Evolutionary conservation across 2,113 vertebrate genomes (phyloP).

Genomic region (Noctilio leporinus): DNA sequence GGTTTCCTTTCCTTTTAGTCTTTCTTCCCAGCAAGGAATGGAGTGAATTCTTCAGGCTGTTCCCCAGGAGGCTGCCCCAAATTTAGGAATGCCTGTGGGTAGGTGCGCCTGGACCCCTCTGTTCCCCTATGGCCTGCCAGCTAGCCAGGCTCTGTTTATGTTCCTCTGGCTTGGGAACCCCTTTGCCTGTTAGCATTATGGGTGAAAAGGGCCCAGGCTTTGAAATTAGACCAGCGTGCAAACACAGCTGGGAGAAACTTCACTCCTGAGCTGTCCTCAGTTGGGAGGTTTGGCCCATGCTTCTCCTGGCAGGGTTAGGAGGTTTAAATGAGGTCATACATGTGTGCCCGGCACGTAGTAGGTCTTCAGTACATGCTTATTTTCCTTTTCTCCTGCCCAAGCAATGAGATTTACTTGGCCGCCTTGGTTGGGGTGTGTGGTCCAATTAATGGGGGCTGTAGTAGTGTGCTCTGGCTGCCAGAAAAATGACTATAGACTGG

Average conservation of each 20-base stretch:
- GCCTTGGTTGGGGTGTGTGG: neutral
- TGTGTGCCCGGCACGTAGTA: neutral
- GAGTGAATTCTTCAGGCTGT: accelerated
- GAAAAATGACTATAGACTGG: neutral
- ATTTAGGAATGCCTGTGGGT: neutral
- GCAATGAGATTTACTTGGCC: neutral
- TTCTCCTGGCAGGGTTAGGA: accelerated
- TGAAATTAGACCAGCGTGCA: neutral
- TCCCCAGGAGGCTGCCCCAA: neutral
- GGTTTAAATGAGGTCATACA: accelerated
- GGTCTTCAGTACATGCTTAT: accelerated
- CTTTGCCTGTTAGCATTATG: neutral
- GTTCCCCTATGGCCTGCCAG: neutral
- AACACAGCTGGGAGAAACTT: neutral
- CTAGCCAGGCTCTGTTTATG: neutral
- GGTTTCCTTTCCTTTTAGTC: neutral
- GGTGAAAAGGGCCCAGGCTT: neutral
- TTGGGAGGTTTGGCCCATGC: neutral
- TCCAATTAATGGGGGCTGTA: neutral
- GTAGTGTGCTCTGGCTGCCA: neutral
- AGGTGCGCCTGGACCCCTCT: no score
- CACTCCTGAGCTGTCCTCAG: accelerated
- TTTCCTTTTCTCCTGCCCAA: neutral
- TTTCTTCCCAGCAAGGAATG: neutral
- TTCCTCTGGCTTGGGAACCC: neutral